A percentile compares a stretch with the other conserved stretches of the same genome.
These are phyloP conservation scores for Cinara cedri DNA, from an alignment of 2,888 invertebrate genomes.

Conservation along the genomic window DNA sequence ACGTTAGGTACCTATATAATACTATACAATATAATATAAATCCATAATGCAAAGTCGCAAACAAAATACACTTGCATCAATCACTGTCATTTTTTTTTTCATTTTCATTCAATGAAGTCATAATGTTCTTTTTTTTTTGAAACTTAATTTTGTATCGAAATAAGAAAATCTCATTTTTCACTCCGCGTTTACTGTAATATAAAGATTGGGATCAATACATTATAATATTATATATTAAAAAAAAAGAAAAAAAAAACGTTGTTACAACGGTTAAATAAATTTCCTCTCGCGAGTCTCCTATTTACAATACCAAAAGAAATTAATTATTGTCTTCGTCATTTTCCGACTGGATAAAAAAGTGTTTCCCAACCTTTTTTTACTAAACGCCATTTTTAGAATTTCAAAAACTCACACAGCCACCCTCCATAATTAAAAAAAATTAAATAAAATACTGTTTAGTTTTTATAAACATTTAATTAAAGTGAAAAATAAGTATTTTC, in stretches of 20 bases:
- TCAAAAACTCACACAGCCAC: too few relatives aligned
- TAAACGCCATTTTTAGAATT: too few relatives aligned
- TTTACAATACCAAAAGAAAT: neutral
- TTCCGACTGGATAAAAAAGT: too few relatives aligned
- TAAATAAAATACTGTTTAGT: too few relatives aligned
- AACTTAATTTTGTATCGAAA: conserved; percentile 34
- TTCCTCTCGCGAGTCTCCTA: neutral
- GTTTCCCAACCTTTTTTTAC: too few relatives aligned
- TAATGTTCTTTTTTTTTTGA: conserved; percentile 12
- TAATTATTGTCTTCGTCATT: neutral
- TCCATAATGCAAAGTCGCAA: conserved; percentile 25
- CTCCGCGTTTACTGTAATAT: conserved; percentile 8
- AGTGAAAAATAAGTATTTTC: too few relatives aligned
- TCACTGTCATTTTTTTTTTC: conserved; percentile 42
- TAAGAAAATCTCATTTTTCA: conserved; percentile 37
- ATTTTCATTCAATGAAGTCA: conserved; percentile 38
- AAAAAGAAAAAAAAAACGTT: neutral
- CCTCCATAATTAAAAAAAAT: too few relatives aligned
- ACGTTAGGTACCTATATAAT: too few relatives aligned
- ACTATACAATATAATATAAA: neutral
- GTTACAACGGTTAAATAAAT: neutral
- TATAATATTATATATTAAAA: neutral
- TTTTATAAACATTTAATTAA: too few relatives aligned
- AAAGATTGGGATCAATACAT: conserved; percentile 11
- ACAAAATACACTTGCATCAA: conserved; percentile 46